phyloP scores from a whole-genome alignment of 2,113 vertebrate species.

The Asarcornis scutulata region DNA sequence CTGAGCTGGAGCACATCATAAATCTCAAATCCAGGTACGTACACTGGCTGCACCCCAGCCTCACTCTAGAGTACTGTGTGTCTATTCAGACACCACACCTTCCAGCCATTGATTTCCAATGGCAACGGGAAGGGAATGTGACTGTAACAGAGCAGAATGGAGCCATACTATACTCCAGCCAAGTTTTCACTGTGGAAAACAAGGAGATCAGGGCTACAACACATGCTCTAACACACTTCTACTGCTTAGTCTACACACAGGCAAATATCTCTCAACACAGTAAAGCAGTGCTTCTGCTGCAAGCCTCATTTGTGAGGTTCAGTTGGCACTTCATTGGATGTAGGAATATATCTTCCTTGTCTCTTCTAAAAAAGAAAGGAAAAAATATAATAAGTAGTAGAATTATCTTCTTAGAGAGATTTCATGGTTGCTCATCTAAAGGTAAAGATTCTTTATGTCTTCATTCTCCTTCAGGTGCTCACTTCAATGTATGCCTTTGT shows the following conservation, averaged over 20 bases:
- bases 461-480: neutral
- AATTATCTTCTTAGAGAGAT: neutral
- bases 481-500: neutral
- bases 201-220: neutral
- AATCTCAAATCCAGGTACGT: neutral
- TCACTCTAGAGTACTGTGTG: neutral
- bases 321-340: neutral
- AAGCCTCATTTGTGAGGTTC: neutral
- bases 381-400: neutral
- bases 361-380: neutral
- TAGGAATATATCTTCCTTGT: neutral
- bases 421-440: neutral
- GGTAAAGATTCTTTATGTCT: neutral
- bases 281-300: neutral
- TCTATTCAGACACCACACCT: neutral
- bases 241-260: neutral
- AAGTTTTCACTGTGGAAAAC: neutral
- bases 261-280: neutral
- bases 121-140: neutral
- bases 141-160: neutral
- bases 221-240: neutral
- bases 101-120: neutral
- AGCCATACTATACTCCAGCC: neutral
- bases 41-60: neutral
- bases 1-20: neutral